Evolutionary conservation across 2,113 vertebrate genomes (phyloP), one percentile per base, ranked within the genome.

Genomic region (Vidua macroura): DNA sequence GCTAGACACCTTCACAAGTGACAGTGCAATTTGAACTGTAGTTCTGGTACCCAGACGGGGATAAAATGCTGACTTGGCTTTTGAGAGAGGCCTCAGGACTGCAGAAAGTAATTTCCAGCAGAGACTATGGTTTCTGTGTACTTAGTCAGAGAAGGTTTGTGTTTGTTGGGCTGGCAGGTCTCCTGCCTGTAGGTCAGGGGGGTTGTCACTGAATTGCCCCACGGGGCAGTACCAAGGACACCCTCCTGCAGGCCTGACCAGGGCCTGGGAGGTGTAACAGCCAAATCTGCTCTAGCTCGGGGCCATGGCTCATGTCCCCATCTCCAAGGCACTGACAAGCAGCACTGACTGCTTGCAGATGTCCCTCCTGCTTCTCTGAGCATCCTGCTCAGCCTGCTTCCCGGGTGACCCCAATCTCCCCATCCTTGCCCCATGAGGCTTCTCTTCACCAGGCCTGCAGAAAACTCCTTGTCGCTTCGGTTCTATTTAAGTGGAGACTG

Each of bases 401-500:
- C 31, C 0, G 0, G 14, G 53, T 68, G 88, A 85, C 83, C 58
- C 52, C 77, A 74, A 17, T 37, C 22, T 96, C 73, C 89, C 59
- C 35, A 20, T 90, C 80, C 52, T 86, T 92, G 94, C 72, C 90
- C 94, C 92, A 5, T 52, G 53, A 55, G 68, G 33, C 37, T 93
- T 82, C 76, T 91, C 81, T 75, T 95, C 10, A 3, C 58, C 91
- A 74, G 73, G 48, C 84, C 88, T 21, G 12, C 95, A 93, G 96
- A 97, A 96, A 95, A 75, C 76, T 86, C 63, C 84, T 94, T 70
- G 86, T 95, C 4, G 35, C 92, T 98, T 95, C 2, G 16, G 55
- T 90, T 96, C 93, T 96, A 68, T 93, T 95, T 96, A 96, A 96
- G 86, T 85, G 88, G 95, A 97, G 96, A 96, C 97, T 95, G 95